phyloP scores from a whole-genome alignment of 2,888 invertebrate genomes.

The Drosophila falleni region DNA sequence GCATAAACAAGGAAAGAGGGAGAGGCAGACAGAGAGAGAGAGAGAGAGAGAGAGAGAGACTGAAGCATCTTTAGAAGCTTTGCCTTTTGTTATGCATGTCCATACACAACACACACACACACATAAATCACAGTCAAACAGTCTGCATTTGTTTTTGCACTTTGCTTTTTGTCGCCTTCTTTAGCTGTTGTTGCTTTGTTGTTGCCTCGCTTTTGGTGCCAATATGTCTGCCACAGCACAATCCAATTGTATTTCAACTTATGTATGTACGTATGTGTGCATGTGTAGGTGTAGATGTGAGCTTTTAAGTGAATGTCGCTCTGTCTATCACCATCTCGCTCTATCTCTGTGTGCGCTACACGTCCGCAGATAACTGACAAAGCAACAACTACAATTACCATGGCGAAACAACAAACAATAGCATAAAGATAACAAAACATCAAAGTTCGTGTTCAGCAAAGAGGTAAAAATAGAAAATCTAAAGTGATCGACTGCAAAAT shows the following conservation, averaged over 20 bases:
- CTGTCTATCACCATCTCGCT: constrained; percentile 18
- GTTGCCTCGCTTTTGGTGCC: constrained; percentile 48
- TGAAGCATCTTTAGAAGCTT: constrained; percentile 49
- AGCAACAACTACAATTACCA: constrained; percentile 45
- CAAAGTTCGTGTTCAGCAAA: constrained; percentile 41
- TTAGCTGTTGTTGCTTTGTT: constrained; percentile 38
- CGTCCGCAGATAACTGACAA: constrained; percentile 37
- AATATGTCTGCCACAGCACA: constrained; percentile 58
- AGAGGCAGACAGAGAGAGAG: constrained; percentile 4
- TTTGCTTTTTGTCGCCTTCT: constrained; percentile 51
- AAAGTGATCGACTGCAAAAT: neutral
- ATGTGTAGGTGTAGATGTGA: constrained; percentile 19
- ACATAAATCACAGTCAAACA: neutral
- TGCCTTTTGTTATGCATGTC: constrained; percentile 35
- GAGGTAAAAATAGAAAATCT: constrained; percentile 2
- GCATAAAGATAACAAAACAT: constrained; percentile 52
- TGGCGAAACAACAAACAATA: constrained; percentile 43
- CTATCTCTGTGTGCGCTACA: constrained; percentile 11
- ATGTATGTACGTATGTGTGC: constrained; percentile 5
- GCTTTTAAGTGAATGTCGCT: constrained; percentile 36
- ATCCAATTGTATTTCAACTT: constrained; percentile 45
- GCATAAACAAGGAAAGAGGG: constrained; percentile 8
- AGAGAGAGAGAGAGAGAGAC: constrained; percentile 16
- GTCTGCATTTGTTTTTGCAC: constrained; percentile 41
- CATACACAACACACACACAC: constrained; percentile 7